Evolutionary conservation across 2,888 invertebrate species (phyloP).

Genomic region (Smittia aterrima): DNA sequence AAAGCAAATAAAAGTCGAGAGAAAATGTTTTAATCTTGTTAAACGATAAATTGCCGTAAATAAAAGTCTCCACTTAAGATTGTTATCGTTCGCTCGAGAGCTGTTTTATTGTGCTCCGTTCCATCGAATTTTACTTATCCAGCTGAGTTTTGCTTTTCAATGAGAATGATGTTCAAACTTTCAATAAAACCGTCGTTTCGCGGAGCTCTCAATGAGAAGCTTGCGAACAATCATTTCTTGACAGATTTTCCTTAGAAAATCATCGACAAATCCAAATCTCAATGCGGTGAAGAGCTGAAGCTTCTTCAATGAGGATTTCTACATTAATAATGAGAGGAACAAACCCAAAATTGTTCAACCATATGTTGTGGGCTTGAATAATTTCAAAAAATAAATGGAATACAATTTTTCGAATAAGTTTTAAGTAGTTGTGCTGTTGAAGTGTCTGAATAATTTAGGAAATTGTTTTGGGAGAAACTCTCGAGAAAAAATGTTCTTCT

Average conservation of each 20-base stretch:
- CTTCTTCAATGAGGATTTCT: not conserved
- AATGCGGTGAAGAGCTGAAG: not conserved
- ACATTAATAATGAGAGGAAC: not conserved
- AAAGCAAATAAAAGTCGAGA: slow-evolving; percentile 17
- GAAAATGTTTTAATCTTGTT: slow-evolving; percentile 25
- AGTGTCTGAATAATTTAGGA: not conserved
- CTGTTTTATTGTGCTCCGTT: slow-evolving; percentile 23
- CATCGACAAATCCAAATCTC: not conserved
- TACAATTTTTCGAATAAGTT: not conserved
- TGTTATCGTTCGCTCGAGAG: slow-evolving; percentile 25
- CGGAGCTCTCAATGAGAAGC: no score
- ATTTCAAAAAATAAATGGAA: not conserved
- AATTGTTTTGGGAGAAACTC: not conserved
- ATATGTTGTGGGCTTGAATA: slow-evolving; percentile 23
- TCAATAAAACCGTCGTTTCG: not conserved
- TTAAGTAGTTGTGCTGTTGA: not conserved
- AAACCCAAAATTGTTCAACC: slow-evolving; percentile 6
- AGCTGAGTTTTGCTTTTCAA: not conserved
- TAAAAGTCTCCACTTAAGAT: slow-evolving; percentile 5
- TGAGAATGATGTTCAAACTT: not conserved
- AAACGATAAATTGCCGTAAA: slow-evolving; percentile 24
- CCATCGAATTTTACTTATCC: not conserved
- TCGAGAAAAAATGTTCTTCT: no score
- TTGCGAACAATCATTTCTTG: no score
- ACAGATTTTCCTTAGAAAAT: no score